These are phyloP conservation scores for Holotrichia oblita DNA, from an alignment of 1,140 invertebrate genomes.

Conservation along the genomic window DNA sequence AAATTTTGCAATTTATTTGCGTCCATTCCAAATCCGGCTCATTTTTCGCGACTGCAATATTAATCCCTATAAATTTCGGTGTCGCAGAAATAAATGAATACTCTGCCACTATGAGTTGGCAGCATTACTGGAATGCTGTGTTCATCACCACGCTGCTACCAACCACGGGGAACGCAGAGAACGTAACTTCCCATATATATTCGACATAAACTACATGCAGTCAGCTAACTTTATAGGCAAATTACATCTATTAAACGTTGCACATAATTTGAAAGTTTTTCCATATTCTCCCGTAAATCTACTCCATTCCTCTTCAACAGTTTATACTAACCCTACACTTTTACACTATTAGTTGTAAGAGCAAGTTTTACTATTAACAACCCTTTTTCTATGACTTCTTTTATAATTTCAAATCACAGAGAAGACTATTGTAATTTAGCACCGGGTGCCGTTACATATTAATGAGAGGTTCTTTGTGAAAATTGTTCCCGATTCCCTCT, in stretches of 20 bases:
- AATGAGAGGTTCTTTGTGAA: not conserved
- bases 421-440: not conserved
- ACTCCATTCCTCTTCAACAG: not conserved
- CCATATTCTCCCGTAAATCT: not conserved
- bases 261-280: not conserved
- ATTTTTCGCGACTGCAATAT: slow-evolving; percentile 11
- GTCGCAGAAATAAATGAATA: not conserved
- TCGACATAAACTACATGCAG: not conserved
- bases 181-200: slow-evolving; percentile 8
- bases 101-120: slow-evolving; percentile 14
- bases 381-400: not conserved
- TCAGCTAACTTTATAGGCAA: not conserved
- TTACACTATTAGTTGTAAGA: no score
- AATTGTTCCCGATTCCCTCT: no score
- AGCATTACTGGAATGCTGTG: not conserved
- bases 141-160: not conserved
- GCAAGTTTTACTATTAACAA: no score
- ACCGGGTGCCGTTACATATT: not conserved
- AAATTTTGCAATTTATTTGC: slow-evolving; percentile 10
- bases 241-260: slow-evolving; percentile 3
- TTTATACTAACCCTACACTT: not conserved
- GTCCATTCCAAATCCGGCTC: not conserved
- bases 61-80: slow-evolving; percentile 12
- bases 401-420: not conserved
- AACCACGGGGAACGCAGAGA: not conserved